Percentiles rank a stretch among this genome's conserved stretches.
phyloP scores from a whole-genome alignment of 2,888 invertebrate species.

The Drosophila longiperda region DNA sequence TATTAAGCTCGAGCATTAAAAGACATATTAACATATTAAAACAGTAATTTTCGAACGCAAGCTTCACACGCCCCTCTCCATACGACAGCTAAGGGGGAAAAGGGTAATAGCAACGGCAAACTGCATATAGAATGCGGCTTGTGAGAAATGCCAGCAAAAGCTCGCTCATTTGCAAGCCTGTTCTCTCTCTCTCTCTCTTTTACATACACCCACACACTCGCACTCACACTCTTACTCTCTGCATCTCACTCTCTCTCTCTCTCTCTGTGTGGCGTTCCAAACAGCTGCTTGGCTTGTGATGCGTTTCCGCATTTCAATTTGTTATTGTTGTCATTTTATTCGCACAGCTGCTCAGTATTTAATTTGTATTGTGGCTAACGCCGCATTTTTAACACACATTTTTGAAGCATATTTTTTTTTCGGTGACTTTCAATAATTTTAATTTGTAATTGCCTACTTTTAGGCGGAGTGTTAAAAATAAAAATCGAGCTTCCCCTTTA shows the following conservation, averaged over 20 bases:
- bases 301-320: constrained; percentile 50
- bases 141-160: constrained; percentile 42
- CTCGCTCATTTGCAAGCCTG: constrained; percentile 43
- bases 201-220: neutral
- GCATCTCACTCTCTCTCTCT: constrained; percentile 12
- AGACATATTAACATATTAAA: neutral
- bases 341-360: constrained; percentile 39
- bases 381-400: constrained; percentile 1
- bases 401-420: neutral
- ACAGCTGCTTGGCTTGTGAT: constrained; percentile 63
- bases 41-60: neutral
- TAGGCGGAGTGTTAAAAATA: constrained; percentile 16
- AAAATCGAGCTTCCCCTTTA: constrained; percentile 8
- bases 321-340: constrained; percentile 38
- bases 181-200: neutral
- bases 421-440: neutral
- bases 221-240: neutral
- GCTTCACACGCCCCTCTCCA: neutral
- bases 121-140: constrained; percentile 15
- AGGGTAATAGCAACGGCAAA: constrained; percentile 1
- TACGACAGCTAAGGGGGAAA: neutral
- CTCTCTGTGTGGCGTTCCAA: constrained; percentile 5
- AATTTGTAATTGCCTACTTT: constrained; percentile 37
- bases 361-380: constrained; percentile 28
- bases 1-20: neutral